Percentiles rank a stretch among this genome's conserved stretches.
Evolutionary conservation across 2,888 invertebrate genomes (phyloP).

Genomic region (Dryobotodes eremita): DNA sequence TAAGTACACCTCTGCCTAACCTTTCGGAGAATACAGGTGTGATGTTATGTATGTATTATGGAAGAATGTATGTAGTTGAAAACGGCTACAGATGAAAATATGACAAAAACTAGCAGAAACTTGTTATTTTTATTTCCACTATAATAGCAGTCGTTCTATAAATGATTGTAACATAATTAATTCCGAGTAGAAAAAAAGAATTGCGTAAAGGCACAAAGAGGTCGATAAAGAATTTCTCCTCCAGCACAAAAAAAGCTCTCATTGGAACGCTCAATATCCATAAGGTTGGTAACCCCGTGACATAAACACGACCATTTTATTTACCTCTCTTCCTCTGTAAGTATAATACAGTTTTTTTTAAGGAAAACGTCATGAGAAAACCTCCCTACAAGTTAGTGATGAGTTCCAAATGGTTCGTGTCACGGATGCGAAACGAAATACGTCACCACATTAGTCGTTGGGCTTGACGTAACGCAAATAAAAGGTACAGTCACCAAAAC

Average conservation of each 20-base stretch:
- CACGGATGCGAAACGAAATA: conserved; percentile 29
- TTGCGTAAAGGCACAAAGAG: not conserved
- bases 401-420: conserved; percentile 42
- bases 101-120: not conserved
- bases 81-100: not conserved
- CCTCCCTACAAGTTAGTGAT: conserved; percentile 34
- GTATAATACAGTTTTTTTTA: conserved; percentile 45
- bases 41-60: no score
- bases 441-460: conserved; percentile 39
- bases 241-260: conserved; percentile 12
- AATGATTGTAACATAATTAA: not conserved
- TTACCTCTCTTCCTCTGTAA: conserved; percentile 36
- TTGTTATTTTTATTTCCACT: not conserved
- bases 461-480: conserved; percentile 11
- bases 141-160: not conserved
- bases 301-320: conserved; percentile 43
- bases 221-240: conserved; percentile 7
- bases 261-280: conserved; percentile 20
- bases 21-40: no score
- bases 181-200: not conserved
- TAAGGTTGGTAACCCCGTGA: conserved; percentile 29
- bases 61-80: not conserved
- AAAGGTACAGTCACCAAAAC: not conserved
- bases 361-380: conserved; percentile 49
- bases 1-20: no score